A percentile compares a stretch with the other conserved stretches of the same genome.
Evolutionary conservation across 2,888 invertebrate species (phyloP).

Genomic region (Hydriomena furcata): DNA sequence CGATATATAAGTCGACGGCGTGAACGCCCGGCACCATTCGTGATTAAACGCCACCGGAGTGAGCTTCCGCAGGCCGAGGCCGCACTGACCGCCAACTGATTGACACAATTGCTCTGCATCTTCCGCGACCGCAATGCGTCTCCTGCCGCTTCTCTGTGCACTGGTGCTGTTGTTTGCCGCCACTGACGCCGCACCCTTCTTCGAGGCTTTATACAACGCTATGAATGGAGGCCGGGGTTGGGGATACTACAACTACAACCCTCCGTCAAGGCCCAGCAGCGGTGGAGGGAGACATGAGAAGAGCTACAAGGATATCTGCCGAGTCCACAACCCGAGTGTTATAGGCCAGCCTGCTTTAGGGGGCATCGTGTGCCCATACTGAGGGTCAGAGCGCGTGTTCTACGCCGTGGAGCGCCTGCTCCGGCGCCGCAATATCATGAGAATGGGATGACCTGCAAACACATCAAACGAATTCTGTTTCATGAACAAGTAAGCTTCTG

Average conservation of each 20-base stretch:
- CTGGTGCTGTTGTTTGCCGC: conserved; percentile 45
- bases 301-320: conserved; percentile 87
- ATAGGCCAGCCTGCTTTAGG: conserved; percentile 76
- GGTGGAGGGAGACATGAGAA: conserved; percentile 48
- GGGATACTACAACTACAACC: conserved; percentile 5
- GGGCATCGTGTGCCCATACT: conserved; percentile 86
- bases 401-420: conserved; percentile 79
- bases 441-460: conserved; percentile 68
- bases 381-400: conserved; percentile 82
- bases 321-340: conserved; percentile 85
- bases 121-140: conserved; percentile 74
- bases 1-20: conserved; percentile 75
- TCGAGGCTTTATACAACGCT: conserved; percentile 76
- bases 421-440: conserved; percentile 78
- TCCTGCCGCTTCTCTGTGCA: conserved; percentile 45
- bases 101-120: conserved; percentile 67
- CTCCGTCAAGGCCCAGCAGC: no score
- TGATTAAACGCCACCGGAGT: conserved; percentile 69
- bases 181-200: conserved; percentile 68
- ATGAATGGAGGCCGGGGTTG: conserved; percentile 63
- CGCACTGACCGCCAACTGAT: conserved; percentile 73
- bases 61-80: conserved; percentile 74
- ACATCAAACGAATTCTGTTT: conserved; percentile 15
- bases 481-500: conserved; percentile 11
- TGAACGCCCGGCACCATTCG: conserved; percentile 78